These are phyloP conservation scores for Forbesichthys papilliferus DNA, from an alignment of 2,113 vertebrate species.

Conservation along the genomic window DNA sequence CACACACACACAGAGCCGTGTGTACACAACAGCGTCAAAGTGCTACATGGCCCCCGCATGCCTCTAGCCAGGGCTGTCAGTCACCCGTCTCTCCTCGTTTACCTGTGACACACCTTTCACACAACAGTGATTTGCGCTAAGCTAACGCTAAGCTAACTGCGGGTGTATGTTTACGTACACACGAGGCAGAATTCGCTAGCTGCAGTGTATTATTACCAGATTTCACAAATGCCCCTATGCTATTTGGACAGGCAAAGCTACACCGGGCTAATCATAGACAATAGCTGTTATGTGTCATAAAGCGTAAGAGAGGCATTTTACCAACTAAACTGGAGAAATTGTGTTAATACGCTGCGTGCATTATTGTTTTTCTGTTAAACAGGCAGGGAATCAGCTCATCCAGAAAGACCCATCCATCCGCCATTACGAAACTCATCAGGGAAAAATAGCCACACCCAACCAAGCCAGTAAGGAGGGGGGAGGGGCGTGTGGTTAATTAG, in stretches of 20 bases:
- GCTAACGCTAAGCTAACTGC: no score
- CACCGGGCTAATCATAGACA: no score
- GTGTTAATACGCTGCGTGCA: background rate
- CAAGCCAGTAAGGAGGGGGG: background rate
- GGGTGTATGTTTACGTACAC: background rate
- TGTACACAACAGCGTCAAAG: conserved; percentile 8
- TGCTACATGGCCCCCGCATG: background rate
- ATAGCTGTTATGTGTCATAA: background rate
- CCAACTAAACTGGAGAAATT: no score
- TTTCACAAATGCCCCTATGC: background rate
- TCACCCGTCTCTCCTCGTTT: conserved; percentile 10
- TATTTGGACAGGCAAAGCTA: no score
- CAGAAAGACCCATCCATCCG: conserved; percentile 34
- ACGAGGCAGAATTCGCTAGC: background rate
- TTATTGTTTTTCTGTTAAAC: background rate
- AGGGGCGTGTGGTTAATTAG: conserved; percentile 39
- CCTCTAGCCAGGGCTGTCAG: conserved; percentile 1
- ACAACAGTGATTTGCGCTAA: background rate
- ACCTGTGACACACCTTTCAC: background rate
- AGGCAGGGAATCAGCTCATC: conserved; percentile 3
- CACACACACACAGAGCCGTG: background rate
- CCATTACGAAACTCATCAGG: conserved; percentile 32
- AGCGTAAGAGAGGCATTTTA: background rate
- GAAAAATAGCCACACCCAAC: conserved; percentile 12
- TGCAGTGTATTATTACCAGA: conserved; percentile 26